Conservation (phyloP, 2,113 vertebrate genomes). For the Grallaria varia region DNA sequence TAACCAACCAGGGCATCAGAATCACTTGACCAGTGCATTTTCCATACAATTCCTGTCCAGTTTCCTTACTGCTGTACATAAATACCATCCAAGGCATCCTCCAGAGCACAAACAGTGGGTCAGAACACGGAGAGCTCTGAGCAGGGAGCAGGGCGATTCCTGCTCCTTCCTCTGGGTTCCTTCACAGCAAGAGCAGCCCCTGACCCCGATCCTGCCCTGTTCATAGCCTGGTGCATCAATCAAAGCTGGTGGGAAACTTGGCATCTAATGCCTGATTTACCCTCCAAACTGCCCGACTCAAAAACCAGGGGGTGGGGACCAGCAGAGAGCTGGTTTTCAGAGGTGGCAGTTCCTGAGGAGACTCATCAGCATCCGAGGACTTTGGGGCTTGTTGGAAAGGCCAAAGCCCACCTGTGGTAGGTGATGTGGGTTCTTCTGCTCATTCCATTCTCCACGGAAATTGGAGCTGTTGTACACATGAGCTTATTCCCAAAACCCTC, state of each 20-base stretch:
- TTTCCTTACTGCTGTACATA: not conserved
- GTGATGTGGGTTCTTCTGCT: not conserved
- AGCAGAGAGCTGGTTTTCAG: not conserved
- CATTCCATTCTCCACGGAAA: not conserved
- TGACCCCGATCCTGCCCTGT: not conserved
- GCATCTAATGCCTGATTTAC: not conserved
- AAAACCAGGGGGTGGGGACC: not conserved
- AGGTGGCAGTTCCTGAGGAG: not conserved
- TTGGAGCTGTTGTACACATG: not conserved
- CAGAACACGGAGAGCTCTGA: accelerated
- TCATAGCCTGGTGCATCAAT: not conserved
- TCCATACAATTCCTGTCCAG: not conserved
- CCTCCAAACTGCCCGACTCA: not conserved
- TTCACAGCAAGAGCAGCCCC: not conserved
- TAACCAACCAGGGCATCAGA: not conserved
- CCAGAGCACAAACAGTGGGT: not conserved
- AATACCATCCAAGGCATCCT: not conserved
- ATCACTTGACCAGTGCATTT: not conserved
- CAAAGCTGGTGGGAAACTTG: not conserved
- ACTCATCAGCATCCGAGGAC: not conserved
- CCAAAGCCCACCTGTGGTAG: not conserved
- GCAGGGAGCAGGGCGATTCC: not conserved
- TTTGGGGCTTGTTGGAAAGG: not conserved
- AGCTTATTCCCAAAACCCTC: not conserved
- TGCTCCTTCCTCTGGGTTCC: not conserved